Percentiles rank a stretch among this genome's conserved stretches.
Conservation (phyloP, 2,113 vertebrate species). For the Aldabrachelys gigantea region DNA sequence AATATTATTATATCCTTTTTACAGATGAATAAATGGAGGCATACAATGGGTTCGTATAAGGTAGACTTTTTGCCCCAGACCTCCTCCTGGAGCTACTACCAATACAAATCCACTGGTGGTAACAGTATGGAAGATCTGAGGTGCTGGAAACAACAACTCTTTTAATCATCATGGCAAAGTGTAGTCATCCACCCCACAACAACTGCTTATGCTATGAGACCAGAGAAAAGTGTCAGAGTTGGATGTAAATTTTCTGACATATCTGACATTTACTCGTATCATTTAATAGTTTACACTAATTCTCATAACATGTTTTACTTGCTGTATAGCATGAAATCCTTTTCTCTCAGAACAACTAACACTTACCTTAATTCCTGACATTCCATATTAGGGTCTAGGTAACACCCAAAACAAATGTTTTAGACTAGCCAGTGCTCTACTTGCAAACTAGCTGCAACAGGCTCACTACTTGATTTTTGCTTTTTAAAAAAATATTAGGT, state of each 20-base stretch:
- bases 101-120: background rate
- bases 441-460: background rate
- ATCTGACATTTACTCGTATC: background rate
- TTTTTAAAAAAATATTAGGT: background rate
- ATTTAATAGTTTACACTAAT: background rate
- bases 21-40: background rate
- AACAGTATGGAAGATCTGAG: background rate
- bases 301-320: background rate
- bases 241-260: background rate
- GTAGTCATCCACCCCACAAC: background rate
- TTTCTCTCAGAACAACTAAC: background rate
- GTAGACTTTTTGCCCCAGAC: background rate
- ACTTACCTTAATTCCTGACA: background rate
- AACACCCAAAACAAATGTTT: background rate
- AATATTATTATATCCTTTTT: rapidly evolving
- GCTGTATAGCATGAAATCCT: background rate
- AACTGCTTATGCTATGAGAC: background rate
- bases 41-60: background rate
- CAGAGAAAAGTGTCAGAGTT: background rate
- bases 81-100: background rate
- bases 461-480: background rate
- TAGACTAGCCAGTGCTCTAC: background rate
- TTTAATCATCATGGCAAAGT: background rate
- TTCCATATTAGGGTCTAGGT: background rate
- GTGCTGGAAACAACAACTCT: background rate